phyloP scores from a whole-genome alignment of 2,888 invertebrate species.

The Mythimna lalbum region DNA sequence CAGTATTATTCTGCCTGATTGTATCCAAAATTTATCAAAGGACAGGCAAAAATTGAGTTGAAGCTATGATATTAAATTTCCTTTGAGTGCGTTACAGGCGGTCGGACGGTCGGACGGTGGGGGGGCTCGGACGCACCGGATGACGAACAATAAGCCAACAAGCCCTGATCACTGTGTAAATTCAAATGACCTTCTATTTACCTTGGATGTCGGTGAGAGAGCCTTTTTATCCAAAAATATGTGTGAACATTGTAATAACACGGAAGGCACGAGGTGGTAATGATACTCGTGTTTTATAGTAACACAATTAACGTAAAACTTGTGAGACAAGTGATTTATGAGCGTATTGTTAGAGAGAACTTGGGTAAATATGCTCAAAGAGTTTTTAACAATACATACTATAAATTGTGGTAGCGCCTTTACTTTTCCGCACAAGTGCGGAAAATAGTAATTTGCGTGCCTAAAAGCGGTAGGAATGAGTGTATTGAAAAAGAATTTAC shows the following conservation, averaged over 20 bases:
- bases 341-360: slow-evolving; percentile 1
- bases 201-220: slow-evolving; percentile 10
- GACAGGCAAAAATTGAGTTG: slow-evolving; percentile 52
- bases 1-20: slow-evolving; percentile 33
- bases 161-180: slow-evolving; percentile 43
- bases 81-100: slow-evolving; percentile 53
- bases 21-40: slow-evolving; percentile 47
- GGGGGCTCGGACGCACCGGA: slow-evolving; percentile 39
- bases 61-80: slow-evolving; percentile 62
- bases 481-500: no score
- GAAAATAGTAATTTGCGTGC: no score
- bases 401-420: no score
- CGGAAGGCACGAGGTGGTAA: neutral
- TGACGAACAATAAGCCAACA: slow-evolving; percentile 54
- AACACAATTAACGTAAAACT: slow-evolving; percentile 3
- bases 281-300: neutral
- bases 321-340: slow-evolving; percentile 10
- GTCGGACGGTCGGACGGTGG: slow-evolving; percentile 41
- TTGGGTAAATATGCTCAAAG: neutral
- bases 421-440: no score
- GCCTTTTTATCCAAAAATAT: slow-evolving; percentile 5
- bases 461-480: no score
- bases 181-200: slow-evolving; percentile 40
- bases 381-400: neutral
- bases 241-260: neutral